phyloP scores from a whole-genome alignment of 2,113 vertebrate genomes.

The Lichenostomus cassidix region DNA sequence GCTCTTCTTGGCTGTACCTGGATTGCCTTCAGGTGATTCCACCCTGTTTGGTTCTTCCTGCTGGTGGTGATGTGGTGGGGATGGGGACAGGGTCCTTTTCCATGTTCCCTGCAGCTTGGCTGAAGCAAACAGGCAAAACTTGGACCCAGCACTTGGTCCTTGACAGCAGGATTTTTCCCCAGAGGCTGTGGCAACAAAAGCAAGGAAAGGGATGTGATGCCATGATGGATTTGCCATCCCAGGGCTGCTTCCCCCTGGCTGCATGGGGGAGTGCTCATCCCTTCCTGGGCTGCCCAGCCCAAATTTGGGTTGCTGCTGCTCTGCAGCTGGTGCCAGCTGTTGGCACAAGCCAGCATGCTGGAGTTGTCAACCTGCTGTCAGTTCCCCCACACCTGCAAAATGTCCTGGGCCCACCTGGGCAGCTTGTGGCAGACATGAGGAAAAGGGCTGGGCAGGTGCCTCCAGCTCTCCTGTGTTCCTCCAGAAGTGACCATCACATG shows the following conservation, averaged over 20 bases:
- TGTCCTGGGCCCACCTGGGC: background rate
- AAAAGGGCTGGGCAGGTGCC: background rate
- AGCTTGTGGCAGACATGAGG: background rate
- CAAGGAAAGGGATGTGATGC: background rate
- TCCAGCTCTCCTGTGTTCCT: background rate
- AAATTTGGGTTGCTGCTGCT: background rate
- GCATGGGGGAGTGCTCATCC: rapidly evolving
- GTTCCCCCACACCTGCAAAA: background rate
- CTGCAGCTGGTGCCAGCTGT: background rate
- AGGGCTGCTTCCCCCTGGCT: background rate
- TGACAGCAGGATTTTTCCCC: background rate
- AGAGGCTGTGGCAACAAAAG: background rate
- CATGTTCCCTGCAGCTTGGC: background rate
- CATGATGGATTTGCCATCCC: background rate
- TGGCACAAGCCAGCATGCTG: background rate
- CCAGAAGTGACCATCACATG: rapidly evolving
- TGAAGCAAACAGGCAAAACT: background rate
- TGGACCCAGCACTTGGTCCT: background rate
- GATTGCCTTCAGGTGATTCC: background rate
- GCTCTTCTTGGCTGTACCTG: background rate
- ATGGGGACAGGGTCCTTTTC: background rate
- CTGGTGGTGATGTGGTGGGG: background rate
- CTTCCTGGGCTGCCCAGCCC: background rate
- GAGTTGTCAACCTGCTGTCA: background rate
- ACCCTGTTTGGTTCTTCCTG: background rate